These are phyloP conservation scores for Nothobranchius kuhntae DNA, from an alignment of 2,113 vertebrate species.

Conservation along the genomic window DNA sequence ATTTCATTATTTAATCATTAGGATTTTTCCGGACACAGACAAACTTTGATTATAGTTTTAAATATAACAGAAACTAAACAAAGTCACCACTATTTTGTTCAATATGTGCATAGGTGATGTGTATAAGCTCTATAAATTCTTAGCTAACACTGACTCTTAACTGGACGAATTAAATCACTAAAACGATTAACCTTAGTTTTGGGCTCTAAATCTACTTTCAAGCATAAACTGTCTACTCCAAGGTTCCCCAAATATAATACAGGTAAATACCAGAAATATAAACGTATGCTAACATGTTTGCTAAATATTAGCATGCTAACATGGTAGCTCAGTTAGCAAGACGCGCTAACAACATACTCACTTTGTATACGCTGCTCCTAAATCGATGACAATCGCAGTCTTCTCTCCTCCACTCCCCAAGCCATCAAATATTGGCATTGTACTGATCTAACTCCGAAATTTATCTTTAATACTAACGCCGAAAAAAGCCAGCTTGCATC, in stretches of 20 bases:
- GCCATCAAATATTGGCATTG: conserved; percentile 94
- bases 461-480: background rate
- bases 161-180: no score
- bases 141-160: no score
- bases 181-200: background rate
- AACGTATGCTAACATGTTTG: background rate
- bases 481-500: conserved; percentile 14
- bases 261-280: background rate
- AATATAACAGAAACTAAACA: no score
- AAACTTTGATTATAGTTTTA: no score
- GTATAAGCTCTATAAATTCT: no score
- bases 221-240: fast-evolving
- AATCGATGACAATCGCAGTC: conserved; percentile 91
- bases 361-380: conserved; percentile 96
- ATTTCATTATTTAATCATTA: no score
- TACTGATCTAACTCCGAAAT: conserved; percentile 8
- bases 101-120: no score
- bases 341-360: conserved; percentile 74
- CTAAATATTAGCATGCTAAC: conserved; percentile 28
- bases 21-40: no score
- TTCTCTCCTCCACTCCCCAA: conserved; percentile 93
- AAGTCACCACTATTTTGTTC: no score
- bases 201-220: background rate
- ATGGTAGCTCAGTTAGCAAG: background rate
- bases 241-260: background rate